Evolutionary conservation across 2,797 vertebrate species (phyloP), one percentile per base, ranked within the genome.

Genomic region (Sebastes matsubarae): DNA sequence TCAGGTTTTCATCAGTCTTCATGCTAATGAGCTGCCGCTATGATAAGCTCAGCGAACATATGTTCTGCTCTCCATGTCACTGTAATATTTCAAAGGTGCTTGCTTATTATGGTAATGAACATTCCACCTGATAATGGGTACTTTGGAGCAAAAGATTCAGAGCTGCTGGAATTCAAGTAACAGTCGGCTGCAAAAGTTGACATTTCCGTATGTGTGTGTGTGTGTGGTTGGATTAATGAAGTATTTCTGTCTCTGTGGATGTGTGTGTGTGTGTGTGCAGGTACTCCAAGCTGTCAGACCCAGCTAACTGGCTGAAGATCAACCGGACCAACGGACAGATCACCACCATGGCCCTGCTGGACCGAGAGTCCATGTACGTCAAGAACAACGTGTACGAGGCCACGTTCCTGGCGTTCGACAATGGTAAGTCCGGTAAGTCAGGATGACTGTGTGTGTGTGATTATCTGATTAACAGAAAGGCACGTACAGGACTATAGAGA

Each of bases 381-480:
- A 99, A 96, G 89, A 97, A 98, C 95, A 99, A 99, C 32, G 92
- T 99, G 87, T 99, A 99, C 2, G 97, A 99, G 93, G 98, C 98
- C 85, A 99, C 97, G 27, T 99, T 99, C 95, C 94, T 99, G 94
- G 99, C 98, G 2, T 96, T 96, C 83, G 98, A 99, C 96, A 99
- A 98, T 66, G 98, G 99, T 99, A 96, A 93, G 96, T 93, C 93
- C 10, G 93, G 94, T 95, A 95, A 94, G 94, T 95, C 87, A 25
- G 76, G 77, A 77, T 75, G 83, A 38, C 22, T 87, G 70, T 84
- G 58, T 80, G 22, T 80, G 83, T 81, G 22, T 84, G 72, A 63
- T 79, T 59, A 67, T 68, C 4, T 5, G 2, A 73, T 68, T n/a
- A 74, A 42, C 36, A 32, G 25, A 3, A 24, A 0, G 5, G 4